Evolutionary conservation across 2,888 invertebrate genomes (phyloP).

Genomic region (Frankliniella fusca): DNA sequence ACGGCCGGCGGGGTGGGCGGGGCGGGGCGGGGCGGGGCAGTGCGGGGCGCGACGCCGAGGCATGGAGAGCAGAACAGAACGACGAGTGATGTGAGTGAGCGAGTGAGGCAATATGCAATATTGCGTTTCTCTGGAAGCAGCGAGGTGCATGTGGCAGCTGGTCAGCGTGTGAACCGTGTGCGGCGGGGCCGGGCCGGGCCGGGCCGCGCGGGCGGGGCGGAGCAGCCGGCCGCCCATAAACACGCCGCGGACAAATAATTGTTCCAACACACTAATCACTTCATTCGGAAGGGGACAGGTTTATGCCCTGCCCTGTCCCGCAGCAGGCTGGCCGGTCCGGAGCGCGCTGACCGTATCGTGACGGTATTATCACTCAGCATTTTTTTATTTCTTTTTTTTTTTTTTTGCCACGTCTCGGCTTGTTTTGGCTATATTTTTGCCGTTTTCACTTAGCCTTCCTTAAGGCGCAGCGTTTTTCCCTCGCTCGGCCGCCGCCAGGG

Average conservation of each 20-base stretch:
- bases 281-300: neutral
- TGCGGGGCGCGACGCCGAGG: too few relatives aligned
- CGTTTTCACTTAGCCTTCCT: too few relatives aligned
- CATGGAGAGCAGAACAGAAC: too few relatives aligned
- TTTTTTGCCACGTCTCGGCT: neutral
- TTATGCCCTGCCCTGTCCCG: neutral
- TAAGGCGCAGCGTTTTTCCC: neutral
- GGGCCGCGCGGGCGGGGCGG: neutral
- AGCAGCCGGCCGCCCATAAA: neutral
- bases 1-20: too few relatives aligned
- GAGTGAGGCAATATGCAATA: too few relatives aligned
- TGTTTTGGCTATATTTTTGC: neutral
- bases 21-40: too few relatives aligned
- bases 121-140: too few relatives aligned
- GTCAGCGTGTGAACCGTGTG: neutral
- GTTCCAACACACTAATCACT: constrained; percentile 16
- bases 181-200: neutral
- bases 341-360: neutral
- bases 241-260: constrained; percentile 15
- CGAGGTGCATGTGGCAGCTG: too few relatives aligned
- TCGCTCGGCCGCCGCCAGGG: neutral
- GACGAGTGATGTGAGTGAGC: too few relatives aligned
- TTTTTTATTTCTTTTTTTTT: neutral
- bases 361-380: neutral
- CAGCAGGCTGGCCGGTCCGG: neutral